These are phyloP conservation scores for Heliocidaris erythrogramma DNA, from an alignment of 35 echinoderm and acorn worm species.

Conservation along the genomic window DNA sequence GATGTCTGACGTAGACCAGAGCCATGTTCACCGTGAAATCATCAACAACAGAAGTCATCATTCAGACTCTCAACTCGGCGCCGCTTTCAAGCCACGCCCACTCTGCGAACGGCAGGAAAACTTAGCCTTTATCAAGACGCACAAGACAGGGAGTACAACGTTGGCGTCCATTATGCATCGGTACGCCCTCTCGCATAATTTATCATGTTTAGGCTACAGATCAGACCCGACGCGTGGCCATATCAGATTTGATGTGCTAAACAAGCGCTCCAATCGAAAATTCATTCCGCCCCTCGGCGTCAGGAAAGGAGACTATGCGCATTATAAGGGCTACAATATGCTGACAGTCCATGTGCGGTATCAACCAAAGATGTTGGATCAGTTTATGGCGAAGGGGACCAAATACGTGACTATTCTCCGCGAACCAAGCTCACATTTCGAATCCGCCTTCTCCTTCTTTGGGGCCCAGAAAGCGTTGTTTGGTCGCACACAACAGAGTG, in stretches of 20 bases:
- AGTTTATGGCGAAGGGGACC: slow-evolving; percentile 52
- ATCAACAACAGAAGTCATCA: neutral
- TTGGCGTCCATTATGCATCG: slow-evolving; percentile 57
- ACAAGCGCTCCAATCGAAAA: slow-evolving; percentile 23
- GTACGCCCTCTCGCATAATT: slow-evolving; percentile 45
- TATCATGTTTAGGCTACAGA: slow-evolving; percentile 56
- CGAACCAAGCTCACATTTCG: slow-evolving; percentile 58
- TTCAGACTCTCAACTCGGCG: neutral
- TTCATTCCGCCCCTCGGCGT: slow-evolving; percentile 65
- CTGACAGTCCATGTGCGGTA: slow-evolving; percentile 60
- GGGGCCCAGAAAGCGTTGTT: slow-evolving; percentile 45
- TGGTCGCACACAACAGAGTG: neutral
- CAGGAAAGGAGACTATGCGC: slow-evolving; percentile 21
- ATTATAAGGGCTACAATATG: slow-evolving; percentile 70
- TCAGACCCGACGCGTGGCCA: slow-evolving; percentile 8
- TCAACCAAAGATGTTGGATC: slow-evolving; percentile 17
- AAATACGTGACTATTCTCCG: slow-evolving; percentile 70
- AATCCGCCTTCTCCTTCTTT: slow-evolving; percentile 62
- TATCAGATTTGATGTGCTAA: slow-evolving; percentile 26
- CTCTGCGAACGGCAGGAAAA: neutral
- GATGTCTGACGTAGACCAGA: neutral
- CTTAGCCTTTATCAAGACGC: slow-evolving; percentile 72
- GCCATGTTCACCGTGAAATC: no score
- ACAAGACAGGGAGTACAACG: slow-evolving; percentile 78
- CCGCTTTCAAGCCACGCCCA: neutral